Evolutionary conservation across 2,113 vertebrate species (phyloP), one percentile per base, ranked within the genome.

Genomic region (Silurus glanis): DNA sequence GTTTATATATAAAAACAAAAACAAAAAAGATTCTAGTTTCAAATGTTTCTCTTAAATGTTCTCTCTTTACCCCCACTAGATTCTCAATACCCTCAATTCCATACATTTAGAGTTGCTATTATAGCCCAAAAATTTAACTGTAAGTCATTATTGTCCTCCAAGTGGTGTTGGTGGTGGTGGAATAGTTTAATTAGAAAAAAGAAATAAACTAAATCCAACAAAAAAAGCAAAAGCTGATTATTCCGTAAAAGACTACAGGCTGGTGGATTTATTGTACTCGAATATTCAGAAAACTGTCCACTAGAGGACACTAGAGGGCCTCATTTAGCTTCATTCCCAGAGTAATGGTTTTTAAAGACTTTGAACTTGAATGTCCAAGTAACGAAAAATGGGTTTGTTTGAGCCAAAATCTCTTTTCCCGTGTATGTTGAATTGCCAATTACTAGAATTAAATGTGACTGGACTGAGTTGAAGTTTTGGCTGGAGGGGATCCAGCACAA

Each of bases 281-380:
- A 59, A 45, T 45, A 59, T 28, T 58, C 3, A 55, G 6, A 7
- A 6, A 71, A 64, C 12, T 8, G n/a, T 49, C 88, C 94, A 92
- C 91, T 89, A 93, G 93, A 90, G 91, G 91, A 62, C 92, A 91
- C 91, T 88, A 83, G 87, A 49, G 67, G 58, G 80, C 69, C 59
- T 53, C 13, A 53, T 51, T 53, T 71, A 21, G 25, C 67, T 59
- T 25, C 49, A 71, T 10, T 14, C 7, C 13, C n/a, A 53, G 9
- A 23, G 13, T 45, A n/a, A 67, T 25, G 25, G 37, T 5, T n/a
- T 9, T 25, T 28, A 61, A 61, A 55, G 85, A 74, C 47, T 67
- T 75, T 84, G 83, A 92, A 74, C 83, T 84, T 88, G 75, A 83
- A n/a, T 21, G 51, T 45, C 79, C 6, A 86, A 71, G 55, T 21